Evolutionary conservation across 2,888 invertebrate species (phyloP).

Genomic region (Adineta ricciae): DNA sequence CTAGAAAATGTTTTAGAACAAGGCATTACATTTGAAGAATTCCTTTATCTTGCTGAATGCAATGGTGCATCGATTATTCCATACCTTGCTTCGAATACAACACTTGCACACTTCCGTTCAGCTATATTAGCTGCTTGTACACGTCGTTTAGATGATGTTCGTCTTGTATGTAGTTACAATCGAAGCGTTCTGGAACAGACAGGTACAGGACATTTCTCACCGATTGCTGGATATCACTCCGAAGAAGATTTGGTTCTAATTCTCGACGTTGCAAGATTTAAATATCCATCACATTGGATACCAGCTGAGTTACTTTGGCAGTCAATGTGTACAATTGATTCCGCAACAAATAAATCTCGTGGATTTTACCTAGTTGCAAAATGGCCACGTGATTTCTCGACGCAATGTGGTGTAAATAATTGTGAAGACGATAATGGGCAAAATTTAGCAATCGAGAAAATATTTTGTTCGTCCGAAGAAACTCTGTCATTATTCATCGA

Average conservation of each 20-base stretch:
- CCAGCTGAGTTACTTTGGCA: slow-evolving; percentile 41
- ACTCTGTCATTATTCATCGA: background rate
- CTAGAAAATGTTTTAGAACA: slow-evolving; percentile 37
- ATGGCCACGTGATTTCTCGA: background rate
- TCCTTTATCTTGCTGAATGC: slow-evolving; percentile 47
- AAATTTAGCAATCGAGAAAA: background rate
- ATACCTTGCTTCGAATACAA: slow-evolving; percentile 30
- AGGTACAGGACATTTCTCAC: slow-evolving; percentile 48
- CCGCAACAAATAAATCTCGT: slow-evolving; percentile 38
- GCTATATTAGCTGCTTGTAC: background rate
- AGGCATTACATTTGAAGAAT: slow-evolving; percentile 47
- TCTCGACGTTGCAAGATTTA: slow-evolving; percentile 50
- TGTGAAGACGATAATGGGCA: background rate
- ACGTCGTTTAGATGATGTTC: slow-evolving; percentile 37
- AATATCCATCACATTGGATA: slow-evolving; percentile 51
- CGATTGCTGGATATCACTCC: slow-evolving; percentile 48
- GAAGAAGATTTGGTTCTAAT: slow-evolving; percentile 44
- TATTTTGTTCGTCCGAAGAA: background rate
- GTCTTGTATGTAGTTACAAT: slow-evolving; percentile 45
- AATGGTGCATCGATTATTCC: slow-evolving; percentile 43
- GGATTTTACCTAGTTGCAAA: slow-evolving; percentile 27
- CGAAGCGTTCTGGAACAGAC: slow-evolving; percentile 45
- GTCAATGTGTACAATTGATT: slow-evolving; percentile 45
- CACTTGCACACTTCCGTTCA: background rate
- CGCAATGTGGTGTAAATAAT: background rate